Base-by-base conservation (phyloP, 2,888 invertebrate genomes). In the Dasypogon diadema region DNA sequence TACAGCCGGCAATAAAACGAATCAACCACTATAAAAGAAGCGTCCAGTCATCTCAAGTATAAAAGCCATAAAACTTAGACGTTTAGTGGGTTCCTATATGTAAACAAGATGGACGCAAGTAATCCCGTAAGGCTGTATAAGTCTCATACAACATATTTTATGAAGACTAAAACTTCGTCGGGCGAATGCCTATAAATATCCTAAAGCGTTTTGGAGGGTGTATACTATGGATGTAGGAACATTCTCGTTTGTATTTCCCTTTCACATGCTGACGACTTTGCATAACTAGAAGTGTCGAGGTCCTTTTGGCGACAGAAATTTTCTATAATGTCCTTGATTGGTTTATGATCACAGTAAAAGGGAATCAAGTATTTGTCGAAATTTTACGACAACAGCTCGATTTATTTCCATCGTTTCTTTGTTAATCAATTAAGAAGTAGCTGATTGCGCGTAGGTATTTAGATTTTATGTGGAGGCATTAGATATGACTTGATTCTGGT, bases 71-170 rank as follows among this genome's bases (percentile, higher is more conserved):
- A 68, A 68, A 68, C 65, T 42, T 65, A 18, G 10, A 46, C 65
- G 37, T 68, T 68, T 68, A 68, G 48, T 68, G 48, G 26, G 48
- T 48, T 68, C 26, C 65, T 68, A 68, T n/a, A n/a, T 68, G 48
- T 68, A 68, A 68, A 68, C 65, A 68, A 48, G 56, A 26, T 14
- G 22, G n/a, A 10, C 21, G n/a, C 22, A 14, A 68, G n/a, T 16
- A 34, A 18, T 42, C 26, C 42, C 22, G 4, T 21, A 22, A 16
- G 6, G 63, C 8, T 8, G 18, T 63, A 12, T 46, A 6, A 14
- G 21, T 24, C 14, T n/a, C 16, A 21, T 16, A 24, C n/a, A 48
- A 14, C 46, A 22, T 65, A 24, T 65, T 65, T 65, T 65, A 48
- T 68, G 48, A 21, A 1, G 0, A 14, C 4, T 26, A 48, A 16